These are phyloP conservation scores for Drosophila testacea DNA, from an alignment of 2,888 invertebrate species.

Conservation along the genomic window DNA sequence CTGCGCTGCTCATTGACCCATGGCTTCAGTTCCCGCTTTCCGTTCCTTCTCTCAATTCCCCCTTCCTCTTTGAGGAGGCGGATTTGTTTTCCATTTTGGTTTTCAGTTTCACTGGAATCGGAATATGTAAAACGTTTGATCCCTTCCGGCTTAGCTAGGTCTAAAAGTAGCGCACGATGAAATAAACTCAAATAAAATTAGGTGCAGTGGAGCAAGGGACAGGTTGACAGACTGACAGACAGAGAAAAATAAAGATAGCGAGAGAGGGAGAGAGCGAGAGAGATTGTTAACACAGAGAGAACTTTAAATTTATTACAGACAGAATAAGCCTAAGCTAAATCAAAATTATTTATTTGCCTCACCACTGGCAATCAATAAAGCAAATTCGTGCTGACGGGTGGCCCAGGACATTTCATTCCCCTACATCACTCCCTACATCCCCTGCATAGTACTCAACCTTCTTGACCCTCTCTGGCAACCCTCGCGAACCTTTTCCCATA, in stretches of 20 bases:
- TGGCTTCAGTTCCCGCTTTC: conserved; percentile 2
- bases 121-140: conserved; percentile 74
- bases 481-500: not conserved
- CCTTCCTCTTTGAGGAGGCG: not conserved
- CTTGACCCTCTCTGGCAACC: not conserved
- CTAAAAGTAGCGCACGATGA: conserved; percentile 61
- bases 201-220: conserved; percentile 26
- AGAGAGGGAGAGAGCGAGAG: not conserved
- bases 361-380: conserved; percentile 48
- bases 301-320: conserved; percentile 70
- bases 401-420: conserved; percentile 10
- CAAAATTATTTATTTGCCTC: conserved; percentile 70
- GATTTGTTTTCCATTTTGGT: conserved; percentile 38
- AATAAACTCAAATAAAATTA: conserved; percentile 64
- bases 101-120: conserved; percentile 33
- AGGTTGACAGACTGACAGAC: conserved; percentile 4
- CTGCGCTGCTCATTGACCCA: conserved; percentile 55
- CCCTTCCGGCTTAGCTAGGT: conserved; percentile 74
- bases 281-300: not conserved
- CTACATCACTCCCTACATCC: not conserved
- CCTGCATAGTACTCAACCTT: no score
- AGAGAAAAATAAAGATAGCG: conserved; percentile 1
- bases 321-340: conserved; percentile 47
- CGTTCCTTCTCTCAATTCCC: not conserved
- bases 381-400: conserved; percentile 53